Evolutionary conservation across 2,888 invertebrate genomes (phyloP).

Genomic region (Rapana venosa): DNA sequence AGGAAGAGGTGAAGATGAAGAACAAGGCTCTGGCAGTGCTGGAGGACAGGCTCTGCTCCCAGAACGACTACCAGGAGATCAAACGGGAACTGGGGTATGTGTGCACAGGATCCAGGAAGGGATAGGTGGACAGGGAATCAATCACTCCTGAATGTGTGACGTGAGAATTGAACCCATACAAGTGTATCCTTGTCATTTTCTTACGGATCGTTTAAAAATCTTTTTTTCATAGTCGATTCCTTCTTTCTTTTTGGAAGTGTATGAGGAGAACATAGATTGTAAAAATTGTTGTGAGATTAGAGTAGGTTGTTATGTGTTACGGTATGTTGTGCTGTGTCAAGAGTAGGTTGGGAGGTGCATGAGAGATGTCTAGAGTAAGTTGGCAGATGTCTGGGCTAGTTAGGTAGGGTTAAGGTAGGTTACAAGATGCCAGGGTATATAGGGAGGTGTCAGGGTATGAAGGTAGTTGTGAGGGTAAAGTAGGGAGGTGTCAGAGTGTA

Average conservation of each 20-base stretch:
- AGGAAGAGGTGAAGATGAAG: constrained; percentile 82
- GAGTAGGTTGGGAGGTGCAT: not conserved
- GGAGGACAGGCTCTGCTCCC: constrained; percentile 89
- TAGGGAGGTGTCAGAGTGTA: too few species aligned
- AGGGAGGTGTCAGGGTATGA: not conserved
- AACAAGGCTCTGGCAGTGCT: constrained; percentile 69
- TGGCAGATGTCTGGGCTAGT: not conserved
- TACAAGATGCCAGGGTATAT: not conserved
- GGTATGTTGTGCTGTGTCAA: not conserved
- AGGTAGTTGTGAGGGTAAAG: too few species aligned
- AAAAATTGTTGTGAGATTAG: not conserved
- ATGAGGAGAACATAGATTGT: too few species aligned
- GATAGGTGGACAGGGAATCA: too few species aligned
- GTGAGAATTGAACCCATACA: too few species aligned
- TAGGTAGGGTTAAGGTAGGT: not conserved
- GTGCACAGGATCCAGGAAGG: too few species aligned
- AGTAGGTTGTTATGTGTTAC: not conserved
- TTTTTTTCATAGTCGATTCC: too few species aligned
- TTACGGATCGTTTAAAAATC: too few species aligned
- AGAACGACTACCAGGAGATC: constrained; percentile 94
- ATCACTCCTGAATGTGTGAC: too few species aligned
- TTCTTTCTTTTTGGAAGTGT: too few species aligned
- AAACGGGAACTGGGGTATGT: constrained; percentile 87
- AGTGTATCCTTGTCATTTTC: too few species aligned
- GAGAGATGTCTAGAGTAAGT: not conserved